Evolutionary conservation across 2,113 vertebrate genomes (phyloP), one percentile per base, ranked within the genome.

Genomic region (Polypterus senegalus): DNA sequence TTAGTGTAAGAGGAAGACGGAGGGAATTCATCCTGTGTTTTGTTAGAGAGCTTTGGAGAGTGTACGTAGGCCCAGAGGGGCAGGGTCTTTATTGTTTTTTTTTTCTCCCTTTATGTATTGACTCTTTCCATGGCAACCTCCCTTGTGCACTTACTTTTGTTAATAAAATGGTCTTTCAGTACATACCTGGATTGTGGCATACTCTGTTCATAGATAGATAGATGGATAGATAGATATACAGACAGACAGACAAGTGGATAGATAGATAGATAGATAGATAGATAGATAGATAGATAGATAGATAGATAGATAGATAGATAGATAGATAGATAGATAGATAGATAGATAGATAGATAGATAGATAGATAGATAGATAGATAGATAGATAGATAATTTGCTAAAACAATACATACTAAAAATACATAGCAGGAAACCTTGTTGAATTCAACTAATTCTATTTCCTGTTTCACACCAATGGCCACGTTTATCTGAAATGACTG

Each of bases 261-360:
- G 57, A 62, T 58, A 49, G 4, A 4, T 54, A 27, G 5, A 58
- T 56, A 69, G 66, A 53, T 46, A 61, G 57, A 63, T 54, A 63
- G 46, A 63, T 45, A 52, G 58, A 56, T 51, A 65, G 49, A 55
- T 7, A 47, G 58, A 60, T 44, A 53, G 52, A 62, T 55, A 52
- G 65, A 61, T 61, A 60, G 64, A 44, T 53, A 66, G 57, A 54
- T 63, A 56, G 67, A 69, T 61, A 58, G 61, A 63, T 60, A 64
- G 49, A 62, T 60, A 60, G 48, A 57, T 43, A 46, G 10, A 46
- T 8, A 45, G 9, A 59, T 6, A 48, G 9, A 11, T 63, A 61
- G 47, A 54, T 55, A 67, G 10, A 62, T 6, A 57, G 49, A 55
- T 46, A 52, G 65, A 64, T 61, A 60, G 60, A 63, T 48, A 57